Evolutionary conservation across 2,888 invertebrate genomes (phyloP).

Genomic region (Hemaris fuciformis): DNA sequence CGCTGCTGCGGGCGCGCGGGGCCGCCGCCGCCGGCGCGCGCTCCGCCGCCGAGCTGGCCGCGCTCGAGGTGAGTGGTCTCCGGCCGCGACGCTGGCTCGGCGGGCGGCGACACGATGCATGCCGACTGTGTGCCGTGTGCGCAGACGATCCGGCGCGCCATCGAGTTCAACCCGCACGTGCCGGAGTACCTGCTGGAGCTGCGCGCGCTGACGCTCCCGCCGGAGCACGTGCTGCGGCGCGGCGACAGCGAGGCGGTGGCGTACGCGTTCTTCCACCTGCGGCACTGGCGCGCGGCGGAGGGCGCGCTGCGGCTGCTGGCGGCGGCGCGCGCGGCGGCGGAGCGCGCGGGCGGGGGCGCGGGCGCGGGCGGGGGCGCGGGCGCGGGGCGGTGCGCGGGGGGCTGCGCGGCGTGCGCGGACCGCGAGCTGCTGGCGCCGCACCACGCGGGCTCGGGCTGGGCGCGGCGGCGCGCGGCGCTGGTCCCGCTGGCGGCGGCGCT

Average conservation of each 20-base stretch:
- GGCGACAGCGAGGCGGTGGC: conserved; percentile 98
- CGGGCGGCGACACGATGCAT: too few species aligned
- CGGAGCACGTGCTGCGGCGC: conserved; percentile 97
- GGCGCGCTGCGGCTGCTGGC: conserved; percentile 95
- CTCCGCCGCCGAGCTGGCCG: conserved; percentile 94
- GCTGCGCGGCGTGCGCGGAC: conserved; percentile 92
- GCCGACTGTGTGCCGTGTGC: conserved; percentile 60
- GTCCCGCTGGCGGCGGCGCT: conserved; percentile 93
- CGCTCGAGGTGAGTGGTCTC: conserved; percentile 87
- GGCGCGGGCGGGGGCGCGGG: conserved; percentile 94
- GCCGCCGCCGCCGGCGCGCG: conserved; percentile 92
- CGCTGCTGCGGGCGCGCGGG: conserved; percentile 93
- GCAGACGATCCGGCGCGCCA: conserved; percentile 88
- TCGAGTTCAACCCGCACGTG: conserved; percentile 99
- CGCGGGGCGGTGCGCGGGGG: conserved; percentile 93
- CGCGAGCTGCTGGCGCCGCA: conserved; percentile 88
- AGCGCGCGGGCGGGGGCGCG: too few species aligned
- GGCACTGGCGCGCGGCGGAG: conserved; percentile 98
- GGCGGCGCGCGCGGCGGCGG: conserved; percentile 92
- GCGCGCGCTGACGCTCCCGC: conserved; percentile 96
- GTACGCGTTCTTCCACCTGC: conserved; percentile 97
- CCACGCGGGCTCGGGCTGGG: conserved; percentile 95
- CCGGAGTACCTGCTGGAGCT: conserved; percentile 97
- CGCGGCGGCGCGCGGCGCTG: conserved; percentile 95
- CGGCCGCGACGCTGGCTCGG: too few species aligned